These are phyloP conservation scores for Lymantria dispar DNA, from an alignment of 2,888 invertebrate genomes.

Conservation along the genomic window DNA sequence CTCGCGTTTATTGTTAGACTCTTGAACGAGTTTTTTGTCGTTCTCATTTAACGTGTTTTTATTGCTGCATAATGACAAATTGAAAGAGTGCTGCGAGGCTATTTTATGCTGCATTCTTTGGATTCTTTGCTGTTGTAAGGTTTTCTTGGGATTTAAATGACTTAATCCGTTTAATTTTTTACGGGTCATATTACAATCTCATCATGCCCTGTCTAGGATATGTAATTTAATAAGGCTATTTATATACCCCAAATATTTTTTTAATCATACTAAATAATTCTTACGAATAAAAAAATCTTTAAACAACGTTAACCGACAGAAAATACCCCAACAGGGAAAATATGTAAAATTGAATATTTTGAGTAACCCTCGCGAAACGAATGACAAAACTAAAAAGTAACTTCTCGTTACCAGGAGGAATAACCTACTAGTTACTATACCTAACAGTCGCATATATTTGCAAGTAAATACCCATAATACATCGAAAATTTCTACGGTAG, in stretches of 20 bases:
- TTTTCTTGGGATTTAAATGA: conserved; percentile 52
- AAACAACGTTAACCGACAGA: too few species aligned
- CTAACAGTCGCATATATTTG: too few species aligned
- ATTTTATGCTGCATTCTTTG: conserved; percentile 72
- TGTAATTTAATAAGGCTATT: not conserved
- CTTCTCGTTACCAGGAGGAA: too few species aligned
- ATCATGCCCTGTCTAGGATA: not conserved
- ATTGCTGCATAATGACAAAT: conserved; percentile 81
- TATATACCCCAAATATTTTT: not conserved
- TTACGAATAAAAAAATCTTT: too few species aligned
- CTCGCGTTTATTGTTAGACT: conserved; percentile 74
- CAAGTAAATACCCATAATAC: too few species aligned
- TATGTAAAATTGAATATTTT: too few species aligned
- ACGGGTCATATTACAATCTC: conserved; percentile 1
- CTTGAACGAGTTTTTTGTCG: conserved; percentile 76
- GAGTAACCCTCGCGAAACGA: too few species aligned
- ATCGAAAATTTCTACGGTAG: too few species aligned
- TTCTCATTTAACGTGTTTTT: conserved; percentile 79
- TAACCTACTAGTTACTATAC: too few species aligned
- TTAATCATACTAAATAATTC: not conserved
- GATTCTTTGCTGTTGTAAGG: conserved; percentile 61
- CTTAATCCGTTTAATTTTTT: conserved; percentile 41
- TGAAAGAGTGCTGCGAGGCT: conserved; percentile 77
- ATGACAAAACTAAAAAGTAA: too few species aligned
- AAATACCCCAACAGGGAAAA: too few species aligned